These are phyloP conservation scores for Smithornis capensis DNA, from an alignment of 2,113 vertebrate species.

Conservation along the genomic window DNA sequence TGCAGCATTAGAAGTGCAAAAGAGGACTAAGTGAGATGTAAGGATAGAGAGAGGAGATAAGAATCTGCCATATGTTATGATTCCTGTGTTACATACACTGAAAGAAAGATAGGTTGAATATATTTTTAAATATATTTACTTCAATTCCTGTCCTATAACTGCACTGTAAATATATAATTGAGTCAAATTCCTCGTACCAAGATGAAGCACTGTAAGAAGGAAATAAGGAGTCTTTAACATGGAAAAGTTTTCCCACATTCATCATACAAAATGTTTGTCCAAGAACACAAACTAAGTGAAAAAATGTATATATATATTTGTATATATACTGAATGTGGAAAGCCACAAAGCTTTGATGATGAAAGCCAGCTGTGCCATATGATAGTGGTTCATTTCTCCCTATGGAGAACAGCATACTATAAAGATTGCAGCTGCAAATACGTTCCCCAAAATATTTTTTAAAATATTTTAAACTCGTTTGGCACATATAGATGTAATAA, in stretches of 20 bases:
- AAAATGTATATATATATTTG: not conserved
- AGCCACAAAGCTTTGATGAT: not conserved
- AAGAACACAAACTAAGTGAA: not conserved
- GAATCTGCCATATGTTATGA: not conserved
- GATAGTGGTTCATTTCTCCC: not conserved
- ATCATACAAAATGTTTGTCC: not conserved
- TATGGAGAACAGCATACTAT: not conserved
- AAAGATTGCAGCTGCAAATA: not conserved
- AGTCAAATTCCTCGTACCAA: not conserved
- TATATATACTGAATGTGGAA: not conserved
- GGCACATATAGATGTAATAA: not conserved
- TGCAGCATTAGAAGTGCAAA: not conserved
- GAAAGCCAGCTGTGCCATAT: not conserved
- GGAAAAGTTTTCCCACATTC: not conserved
- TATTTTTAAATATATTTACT: not conserved
- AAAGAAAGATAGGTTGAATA: not conserved
- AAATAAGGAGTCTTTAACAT: not conserved
- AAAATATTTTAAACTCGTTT: not conserved
- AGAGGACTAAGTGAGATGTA: not conserved
- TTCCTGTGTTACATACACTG: not conserved
- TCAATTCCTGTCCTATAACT: not conserved
- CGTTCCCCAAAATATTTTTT: not conserved
- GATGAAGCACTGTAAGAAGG: not conserved
- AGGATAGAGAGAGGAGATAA: not conserved
- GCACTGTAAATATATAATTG: not conserved